phyloP scores from a whole-genome alignment of 2,888 invertebrate genomes.

The Dicyrtoma fusca region DNA sequence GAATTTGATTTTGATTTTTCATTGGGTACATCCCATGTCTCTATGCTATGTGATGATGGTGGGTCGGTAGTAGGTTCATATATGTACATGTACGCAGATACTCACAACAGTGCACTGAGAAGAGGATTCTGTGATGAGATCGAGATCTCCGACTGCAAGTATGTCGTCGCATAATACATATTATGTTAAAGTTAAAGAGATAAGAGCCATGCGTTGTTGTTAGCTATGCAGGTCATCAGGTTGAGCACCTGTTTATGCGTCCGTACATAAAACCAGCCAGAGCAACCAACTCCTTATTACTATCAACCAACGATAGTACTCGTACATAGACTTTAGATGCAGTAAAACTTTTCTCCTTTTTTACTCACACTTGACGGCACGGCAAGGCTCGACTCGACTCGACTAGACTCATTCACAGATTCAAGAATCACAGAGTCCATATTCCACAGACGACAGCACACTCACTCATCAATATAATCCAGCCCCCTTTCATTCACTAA shows the following conservation, averaged over 20 bases:
- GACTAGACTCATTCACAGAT: conserved; percentile 11
- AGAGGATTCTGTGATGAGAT: background rate
- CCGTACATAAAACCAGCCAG: background rate
- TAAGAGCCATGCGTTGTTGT: conserved; percentile 19
- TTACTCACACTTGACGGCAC: no score
- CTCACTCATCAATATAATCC: background rate
- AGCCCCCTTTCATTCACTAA: background rate
- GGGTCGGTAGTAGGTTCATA: background rate
- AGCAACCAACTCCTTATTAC: no score
- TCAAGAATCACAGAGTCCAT: background rate
- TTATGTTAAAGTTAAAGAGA: background rate
- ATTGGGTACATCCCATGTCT: no score
- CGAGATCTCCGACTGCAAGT: conserved; percentile 7
- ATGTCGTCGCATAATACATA: conserved; percentile 8
- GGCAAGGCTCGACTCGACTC: background rate
- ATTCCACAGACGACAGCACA: no score
- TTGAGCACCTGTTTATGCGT: conserved; percentile 37
- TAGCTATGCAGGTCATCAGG: conserved; percentile 44
- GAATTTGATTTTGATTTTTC: no score
- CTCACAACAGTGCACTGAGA: conserved; percentile 1
- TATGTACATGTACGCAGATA: background rate
- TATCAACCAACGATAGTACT: no score
- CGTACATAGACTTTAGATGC: background rate
- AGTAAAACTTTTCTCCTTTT: conserved; percentile 6
- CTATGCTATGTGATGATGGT: no score